Base-by-base conservation (phyloP, 2,797 vertebrate genomes). In the Urophycis tenuis region DNA sequence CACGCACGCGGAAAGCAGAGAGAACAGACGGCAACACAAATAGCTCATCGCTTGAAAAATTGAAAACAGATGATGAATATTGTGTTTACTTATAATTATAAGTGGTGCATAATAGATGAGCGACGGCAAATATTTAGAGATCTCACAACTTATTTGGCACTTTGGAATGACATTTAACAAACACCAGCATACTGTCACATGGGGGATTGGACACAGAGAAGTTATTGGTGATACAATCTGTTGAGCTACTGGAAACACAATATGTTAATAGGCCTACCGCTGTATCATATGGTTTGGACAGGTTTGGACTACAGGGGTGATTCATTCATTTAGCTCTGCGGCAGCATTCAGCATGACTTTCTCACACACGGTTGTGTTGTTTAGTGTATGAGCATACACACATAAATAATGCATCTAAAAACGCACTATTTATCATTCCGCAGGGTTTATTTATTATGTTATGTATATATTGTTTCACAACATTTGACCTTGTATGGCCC, bases 71-170 rank as follows among this genome's bases (percentile, higher is more conserved):
- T 64, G 53, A 64, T 4, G n/a, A 64, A 10, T 29, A 64, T 64
- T 64, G 53, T 64, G 53, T 64, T 64, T 25, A 64, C n/a, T 64
- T 64, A 64, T 64, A 64, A 64, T 64, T 64, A 64, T 64, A 64
- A 25, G 53, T 8, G 12, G 53, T 29, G 53, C n/a, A 29, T 11
- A 53, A 53, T 53, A n/a, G 19, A 53, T n/a, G 22, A 53, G 19
- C 49, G 22, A 53, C n/a, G 29, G 53, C n/a, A 64, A 64, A 64
- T 29, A 25, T 64, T 64, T 64, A 25, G 53, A 64, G 53, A 64
- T 25, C 25, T 64, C 53, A 64, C 53, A 25, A 11, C n/a, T 64
- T n/a, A 25, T 64, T 64, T 64, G 53, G 53, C 53, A 64, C 5
- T 64, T 64, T 25, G n/a, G 10, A 64, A 64, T 29, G n/a, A n/a